phyloP scores from a whole-genome alignment of 2,113 vertebrate species.

The Eolophus roseicapilla region DNA sequence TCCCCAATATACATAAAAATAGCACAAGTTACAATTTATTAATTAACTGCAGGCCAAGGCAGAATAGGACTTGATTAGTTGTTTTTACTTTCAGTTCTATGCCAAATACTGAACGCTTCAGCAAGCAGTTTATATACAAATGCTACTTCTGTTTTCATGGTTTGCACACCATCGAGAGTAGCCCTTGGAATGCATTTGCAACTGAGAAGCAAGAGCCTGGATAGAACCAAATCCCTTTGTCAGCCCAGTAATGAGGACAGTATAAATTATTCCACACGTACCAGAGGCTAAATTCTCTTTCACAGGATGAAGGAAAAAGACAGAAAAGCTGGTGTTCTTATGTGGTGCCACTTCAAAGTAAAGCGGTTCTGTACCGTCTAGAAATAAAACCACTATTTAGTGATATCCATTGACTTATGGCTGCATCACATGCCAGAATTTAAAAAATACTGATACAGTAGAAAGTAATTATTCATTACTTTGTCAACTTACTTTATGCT shows the following conservation, averaged over 20 bases:
- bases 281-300: slow-evolving; percentile 77
- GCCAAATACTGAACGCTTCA: not conserved
- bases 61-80: not conserved
- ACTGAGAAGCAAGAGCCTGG: not conserved
- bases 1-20: not conserved
- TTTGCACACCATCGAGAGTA: not conserved
- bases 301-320: slow-evolving; percentile 76
- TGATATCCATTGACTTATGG: not conserved
- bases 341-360: slow-evolving; percentile 80
- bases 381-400: slow-evolving; percentile 22
- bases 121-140: not conserved
- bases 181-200: not conserved
- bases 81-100: not conserved
- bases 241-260: not conserved
- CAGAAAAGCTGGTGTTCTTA: slow-evolving; percentile 75
- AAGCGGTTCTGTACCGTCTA: slow-evolving; percentile 67
- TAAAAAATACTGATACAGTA: not conserved
- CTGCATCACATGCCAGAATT: not conserved
- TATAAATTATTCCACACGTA: slow-evolving; percentile 60
- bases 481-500: not conserved
- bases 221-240: not conserved
- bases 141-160: not conserved
- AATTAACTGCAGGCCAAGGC: not conserved
- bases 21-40: not conserved
- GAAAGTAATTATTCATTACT: not conserved